These are phyloP conservation scores for Chiloscyllium punctatum DNA, from an alignment of 2,797 vertebrate species.

Conservation along the genomic window DNA sequence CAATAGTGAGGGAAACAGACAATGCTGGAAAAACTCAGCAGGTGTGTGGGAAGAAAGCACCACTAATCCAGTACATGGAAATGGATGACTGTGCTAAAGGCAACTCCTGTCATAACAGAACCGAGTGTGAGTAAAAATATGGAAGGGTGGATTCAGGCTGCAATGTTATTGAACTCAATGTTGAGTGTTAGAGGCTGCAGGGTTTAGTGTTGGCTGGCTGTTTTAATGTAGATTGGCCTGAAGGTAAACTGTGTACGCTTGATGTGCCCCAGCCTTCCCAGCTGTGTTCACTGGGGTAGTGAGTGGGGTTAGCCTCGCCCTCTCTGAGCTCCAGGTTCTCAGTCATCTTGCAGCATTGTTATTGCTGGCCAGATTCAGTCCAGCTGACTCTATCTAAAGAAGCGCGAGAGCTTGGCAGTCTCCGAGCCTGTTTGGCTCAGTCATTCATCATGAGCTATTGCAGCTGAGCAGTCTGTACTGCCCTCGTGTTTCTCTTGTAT, in stretches of 20 bases:
- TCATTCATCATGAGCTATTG: not conserved
- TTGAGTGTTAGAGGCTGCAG: too few relatives aligned
- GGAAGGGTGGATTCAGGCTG: too few relatives aligned
- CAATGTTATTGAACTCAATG: too few relatives aligned
- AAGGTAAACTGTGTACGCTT: not conserved
- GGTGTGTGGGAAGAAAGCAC: too few relatives aligned
- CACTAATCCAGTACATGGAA: too few relatives aligned
- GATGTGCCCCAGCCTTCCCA: not conserved
- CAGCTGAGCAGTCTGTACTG: not conserved
- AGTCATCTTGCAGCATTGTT: not conserved
- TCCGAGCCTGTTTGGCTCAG: not conserved
- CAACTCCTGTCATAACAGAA: too few relatives aligned
- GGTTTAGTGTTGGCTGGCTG: too few relatives aligned
- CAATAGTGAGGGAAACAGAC: not conserved
- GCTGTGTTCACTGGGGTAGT: not conserved
- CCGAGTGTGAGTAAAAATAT: too few relatives aligned
- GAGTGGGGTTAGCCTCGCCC: not conserved
- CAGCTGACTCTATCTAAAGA: not conserved
- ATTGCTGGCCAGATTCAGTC: not conserved
- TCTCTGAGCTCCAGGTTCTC: not conserved
- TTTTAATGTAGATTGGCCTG: too few relatives aligned
- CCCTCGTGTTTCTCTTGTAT: not conserved
- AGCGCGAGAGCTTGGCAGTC: not conserved
- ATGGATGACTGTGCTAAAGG: too few relatives aligned
- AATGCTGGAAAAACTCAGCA: not conserved